These are phyloP conservation scores for Anagrus nilaparvatae DNA, from an alignment of 1,140 invertebrate genomes.

Conservation along the genomic window DNA sequence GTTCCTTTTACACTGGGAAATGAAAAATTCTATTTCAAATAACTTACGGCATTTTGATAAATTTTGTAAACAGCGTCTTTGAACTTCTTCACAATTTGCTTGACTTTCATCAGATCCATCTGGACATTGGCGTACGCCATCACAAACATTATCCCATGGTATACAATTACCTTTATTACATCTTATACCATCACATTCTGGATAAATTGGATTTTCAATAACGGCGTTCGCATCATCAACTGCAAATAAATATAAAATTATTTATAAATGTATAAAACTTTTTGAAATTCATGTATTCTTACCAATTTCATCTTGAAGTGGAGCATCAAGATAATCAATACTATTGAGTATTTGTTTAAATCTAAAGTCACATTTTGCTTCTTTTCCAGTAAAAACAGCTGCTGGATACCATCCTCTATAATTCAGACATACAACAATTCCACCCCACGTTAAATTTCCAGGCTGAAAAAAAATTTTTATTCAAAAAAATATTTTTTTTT, in stretches of 20 bases:
- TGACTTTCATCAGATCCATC: constrained; percentile 52
- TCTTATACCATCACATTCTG: constrained; percentile 47
- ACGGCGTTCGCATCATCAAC: no score
- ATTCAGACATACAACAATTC: constrained; percentile 47
- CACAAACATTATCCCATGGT: constrained; percentile 49
- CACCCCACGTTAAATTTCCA: constrained; percentile 41
- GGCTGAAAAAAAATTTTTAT: constrained; percentile 14
- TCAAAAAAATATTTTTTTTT: neutral
- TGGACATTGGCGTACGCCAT: constrained; percentile 61
- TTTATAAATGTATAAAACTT: neutral
- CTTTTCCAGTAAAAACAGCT: constrained; percentile 44
- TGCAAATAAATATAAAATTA: no score
- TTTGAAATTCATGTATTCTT: constrained; percentile 14
- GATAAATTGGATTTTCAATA: no score
- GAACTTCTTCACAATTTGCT: constrained; percentile 38
- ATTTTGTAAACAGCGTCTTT: constrained; percentile 25
- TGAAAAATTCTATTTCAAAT: constrained; percentile 12
- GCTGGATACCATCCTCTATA: constrained; percentile 51
- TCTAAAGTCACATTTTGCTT: constrained; percentile 42
- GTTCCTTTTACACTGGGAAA: no score
- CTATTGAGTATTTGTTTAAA: constrained; percentile 35
- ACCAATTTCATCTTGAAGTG: constrained; percentile 40
- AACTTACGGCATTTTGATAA: constrained; percentile 30
- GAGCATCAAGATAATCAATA: constrained; percentile 41
- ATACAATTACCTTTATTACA: constrained; percentile 65